These are phyloP conservation scores for Lampropteryx suffumata DNA, from an alignment of 2,888 invertebrate species.

Conservation along the genomic window DNA sequence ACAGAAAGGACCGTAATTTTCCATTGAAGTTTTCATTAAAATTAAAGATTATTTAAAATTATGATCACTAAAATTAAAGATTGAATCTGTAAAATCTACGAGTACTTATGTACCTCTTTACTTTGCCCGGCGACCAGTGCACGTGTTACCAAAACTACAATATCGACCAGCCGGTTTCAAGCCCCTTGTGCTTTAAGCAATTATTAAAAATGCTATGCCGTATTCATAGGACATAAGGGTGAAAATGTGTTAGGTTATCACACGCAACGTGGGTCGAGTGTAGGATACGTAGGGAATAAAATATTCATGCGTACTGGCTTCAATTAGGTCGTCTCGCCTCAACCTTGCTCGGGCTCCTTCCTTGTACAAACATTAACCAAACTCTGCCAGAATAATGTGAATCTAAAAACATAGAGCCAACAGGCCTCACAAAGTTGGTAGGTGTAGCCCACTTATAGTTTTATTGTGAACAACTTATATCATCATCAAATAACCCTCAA, in stretches of 20 bases:
- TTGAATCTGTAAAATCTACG: conserved; percentile 1
- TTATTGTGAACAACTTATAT: too few species aligned
- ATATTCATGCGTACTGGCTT: conserved; percentile 52
- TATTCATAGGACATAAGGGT: conserved; percentile 21
- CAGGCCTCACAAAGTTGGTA: too few species aligned
- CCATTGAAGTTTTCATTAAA: too few species aligned
- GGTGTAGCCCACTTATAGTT: too few species aligned
- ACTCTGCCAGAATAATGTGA: background rate
- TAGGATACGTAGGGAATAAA: conserved; percentile 43
- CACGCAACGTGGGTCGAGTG: conserved; percentile 20
- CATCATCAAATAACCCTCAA: background rate
- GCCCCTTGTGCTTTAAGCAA: conserved; percentile 14
- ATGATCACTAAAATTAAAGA: too few species aligned
- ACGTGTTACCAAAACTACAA: conserved; percentile 29
- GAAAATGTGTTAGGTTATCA: conserved; percentile 13
- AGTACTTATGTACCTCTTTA: conserved; percentile 16
- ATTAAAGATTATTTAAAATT: too few species aligned
- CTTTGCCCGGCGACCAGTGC: conserved; percentile 48
- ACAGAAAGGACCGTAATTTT: background rate
- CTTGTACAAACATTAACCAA: conserved; percentile 13
- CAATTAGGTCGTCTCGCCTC: conserved; percentile 56
- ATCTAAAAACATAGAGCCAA: too few species aligned
- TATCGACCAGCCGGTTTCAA: conserved; percentile 26
- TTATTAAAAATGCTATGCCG: conserved; percentile 13
- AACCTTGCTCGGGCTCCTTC: conserved; percentile 21